phyloP scores from a whole-genome alignment of 2,113 vertebrate species.

The Andinoacara biseriatus region DNA sequence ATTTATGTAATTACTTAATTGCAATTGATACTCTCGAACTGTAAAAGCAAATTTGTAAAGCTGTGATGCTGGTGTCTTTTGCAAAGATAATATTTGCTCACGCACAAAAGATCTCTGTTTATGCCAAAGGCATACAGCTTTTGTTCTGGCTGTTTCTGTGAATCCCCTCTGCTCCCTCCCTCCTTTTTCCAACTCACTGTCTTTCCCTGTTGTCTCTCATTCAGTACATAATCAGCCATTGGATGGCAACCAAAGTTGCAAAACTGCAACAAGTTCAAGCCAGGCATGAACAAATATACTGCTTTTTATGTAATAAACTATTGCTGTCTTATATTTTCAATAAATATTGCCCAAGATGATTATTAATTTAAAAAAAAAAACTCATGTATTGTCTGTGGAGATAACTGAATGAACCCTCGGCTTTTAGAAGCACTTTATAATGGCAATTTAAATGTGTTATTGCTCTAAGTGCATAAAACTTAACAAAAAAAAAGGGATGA shows the following conservation, averaged over 20 bases:
- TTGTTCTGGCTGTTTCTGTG: not conserved
- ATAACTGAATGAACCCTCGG: not conserved
- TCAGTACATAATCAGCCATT: slow-evolving; percentile 29
- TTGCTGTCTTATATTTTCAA: not conserved
- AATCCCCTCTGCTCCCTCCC: not conserved
- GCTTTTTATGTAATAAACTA: not conserved
- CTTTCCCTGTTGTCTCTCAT: slow-evolving; percentile 19
- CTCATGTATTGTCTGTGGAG: not conserved
- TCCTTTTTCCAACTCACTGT: not conserved
- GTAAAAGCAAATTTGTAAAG: not conserved
- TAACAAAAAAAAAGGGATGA: not conserved
- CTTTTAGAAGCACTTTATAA: not conserved
- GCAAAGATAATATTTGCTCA: slow-evolving; percentile 41
- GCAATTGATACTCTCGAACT: not conserved
- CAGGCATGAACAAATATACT: not conserved
- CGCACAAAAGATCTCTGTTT: slow-evolving; percentile 21
- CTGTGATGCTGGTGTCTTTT: not conserved
- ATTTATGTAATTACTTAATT: not conserved
- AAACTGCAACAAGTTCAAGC: not conserved
- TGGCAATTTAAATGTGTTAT: not conserved
- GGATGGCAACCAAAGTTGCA: slow-evolving; percentile 17
- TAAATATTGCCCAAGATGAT: not conserved
- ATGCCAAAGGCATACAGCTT: slow-evolving; percentile 6
- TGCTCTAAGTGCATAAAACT: not conserved
- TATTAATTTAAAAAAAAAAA: not conserved